Percentiles rank a stretch among this genome's conserved stretches.
Evolutionary conservation across 2,888 invertebrate species (phyloP).

Genomic region (Neoscelio sp.): DNA sequence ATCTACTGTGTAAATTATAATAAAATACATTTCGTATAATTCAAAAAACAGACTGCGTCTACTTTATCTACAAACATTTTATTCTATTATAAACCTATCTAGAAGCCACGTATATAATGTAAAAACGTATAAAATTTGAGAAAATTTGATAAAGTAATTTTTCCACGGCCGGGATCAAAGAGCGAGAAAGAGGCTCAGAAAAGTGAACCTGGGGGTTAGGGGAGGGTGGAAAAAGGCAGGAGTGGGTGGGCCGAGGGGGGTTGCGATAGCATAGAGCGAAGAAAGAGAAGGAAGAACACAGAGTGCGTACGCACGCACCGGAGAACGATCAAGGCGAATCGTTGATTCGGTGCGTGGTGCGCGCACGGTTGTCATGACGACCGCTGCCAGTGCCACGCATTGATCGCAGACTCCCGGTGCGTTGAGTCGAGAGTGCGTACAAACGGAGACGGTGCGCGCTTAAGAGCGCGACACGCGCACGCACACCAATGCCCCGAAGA

Average conservation of each 20-base stretch:
- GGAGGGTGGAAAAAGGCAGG: slow-evolving; percentile 14
- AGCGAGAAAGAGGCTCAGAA: slow-evolving; percentile 29
- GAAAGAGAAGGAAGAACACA: slow-evolving; percentile 42
- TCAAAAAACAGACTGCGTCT: too few relatives aligned
- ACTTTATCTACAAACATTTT: too few relatives aligned
- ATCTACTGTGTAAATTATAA: too few relatives aligned
- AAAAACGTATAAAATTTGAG: slow-evolving; percentile 4
- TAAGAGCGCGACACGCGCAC: slow-evolving; percentile 64
- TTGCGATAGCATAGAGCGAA: slow-evolving; percentile 19
- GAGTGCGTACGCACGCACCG: slow-evolving; percentile 71
- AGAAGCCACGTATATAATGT: too few relatives aligned
- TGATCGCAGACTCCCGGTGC: slow-evolving; percentile 83
- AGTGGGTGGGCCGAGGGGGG: slow-evolving; percentile 21
- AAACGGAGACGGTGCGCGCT: slow-evolving; percentile 66
- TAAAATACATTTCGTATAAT: too few relatives aligned
- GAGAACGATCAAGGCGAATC: slow-evolving; percentile 78
- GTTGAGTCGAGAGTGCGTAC: slow-evolving; percentile 77
- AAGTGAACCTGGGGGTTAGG: not conserved
- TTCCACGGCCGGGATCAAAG: slow-evolving; percentile 45
- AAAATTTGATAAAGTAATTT: slow-evolving; percentile 32
- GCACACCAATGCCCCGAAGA: slow-evolving; percentile 49
- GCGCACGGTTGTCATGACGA: slow-evolving; percentile 81
- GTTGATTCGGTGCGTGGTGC: slow-evolving; percentile 77
- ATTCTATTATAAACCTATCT: too few relatives aligned
- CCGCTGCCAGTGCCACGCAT: slow-evolving; percentile 81